phyloP scores from a whole-genome alignment of 1,140 invertebrate species.

The Lucilia sericata region DNA sequence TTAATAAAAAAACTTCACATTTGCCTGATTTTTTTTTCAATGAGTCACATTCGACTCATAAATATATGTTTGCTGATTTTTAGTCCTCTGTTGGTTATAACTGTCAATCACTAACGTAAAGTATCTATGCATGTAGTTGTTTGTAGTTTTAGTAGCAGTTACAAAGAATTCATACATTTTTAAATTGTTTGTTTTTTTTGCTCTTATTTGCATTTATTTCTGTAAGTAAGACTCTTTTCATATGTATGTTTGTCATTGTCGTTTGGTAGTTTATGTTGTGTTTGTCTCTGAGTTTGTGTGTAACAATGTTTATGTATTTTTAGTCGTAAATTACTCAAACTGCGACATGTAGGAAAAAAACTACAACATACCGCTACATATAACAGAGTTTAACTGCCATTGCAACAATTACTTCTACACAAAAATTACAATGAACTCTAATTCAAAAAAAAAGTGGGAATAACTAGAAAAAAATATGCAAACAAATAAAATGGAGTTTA shows the following conservation, averaged over 20 bases:
- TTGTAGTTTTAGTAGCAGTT: slow-evolving; percentile 19
- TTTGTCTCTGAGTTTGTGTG: not conserved
- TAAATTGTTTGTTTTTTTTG: not conserved
- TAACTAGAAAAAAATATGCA: not conserved
- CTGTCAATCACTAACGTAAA: not conserved
- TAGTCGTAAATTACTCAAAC: slow-evolving; percentile 23
- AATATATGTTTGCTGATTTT: too few species aligned
- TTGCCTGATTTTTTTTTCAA: too few species aligned
- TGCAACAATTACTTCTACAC: not conserved
- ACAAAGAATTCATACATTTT: slow-evolving; percentile 21
- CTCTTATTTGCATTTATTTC: not conserved
- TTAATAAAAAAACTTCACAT: too few species aligned
- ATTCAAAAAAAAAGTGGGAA: not conserved
- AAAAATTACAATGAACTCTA: slow-evolving; percentile 19
- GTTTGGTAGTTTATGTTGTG: slow-evolving; percentile 5
- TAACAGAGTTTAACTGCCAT: not conserved
- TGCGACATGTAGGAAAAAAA: not conserved
- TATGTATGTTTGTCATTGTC: not conserved
- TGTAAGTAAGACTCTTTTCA: not conserved
- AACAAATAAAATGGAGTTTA: not conserved
- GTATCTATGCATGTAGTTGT: not conserved
- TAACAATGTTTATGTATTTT: slow-evolving; percentile 6
- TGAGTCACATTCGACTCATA: too few species aligned
- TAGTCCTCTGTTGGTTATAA: too few species aligned
- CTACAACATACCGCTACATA: not conserved